Evolutionary conservation across 2,888 invertebrate species (phyloP).

Genomic region (Lapara coniferarum): DNA sequence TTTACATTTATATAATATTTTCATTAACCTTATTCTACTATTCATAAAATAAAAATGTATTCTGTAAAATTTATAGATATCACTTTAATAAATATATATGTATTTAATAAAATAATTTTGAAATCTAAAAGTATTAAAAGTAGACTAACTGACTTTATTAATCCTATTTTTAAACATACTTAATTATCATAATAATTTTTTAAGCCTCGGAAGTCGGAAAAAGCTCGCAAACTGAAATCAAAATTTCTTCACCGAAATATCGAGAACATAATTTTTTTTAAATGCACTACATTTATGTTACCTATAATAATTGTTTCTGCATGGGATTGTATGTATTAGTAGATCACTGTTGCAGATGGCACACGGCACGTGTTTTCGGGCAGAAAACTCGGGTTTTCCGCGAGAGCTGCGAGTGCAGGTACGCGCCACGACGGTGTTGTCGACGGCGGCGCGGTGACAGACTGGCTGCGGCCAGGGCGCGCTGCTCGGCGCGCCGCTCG

Average conservation of each 20-base stretch:
- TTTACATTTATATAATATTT: too few species aligned
- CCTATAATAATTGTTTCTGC: constrained; percentile 2
- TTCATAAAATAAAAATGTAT: too few species aligned
- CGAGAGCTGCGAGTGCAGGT: constrained; percentile 37
- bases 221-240: background rate
- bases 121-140: too few species aligned
- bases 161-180: too few species aligned
- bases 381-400: constrained; percentile 54
- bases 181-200: background rate
- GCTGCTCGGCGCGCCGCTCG: constrained; percentile 40
- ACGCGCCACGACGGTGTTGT: constrained; percentile 39
- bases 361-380: constrained; percentile 63
- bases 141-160: too few species aligned
- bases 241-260: background rate
- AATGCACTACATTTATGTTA: background rate
- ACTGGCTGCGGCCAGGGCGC: constrained; percentile 46
- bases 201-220: background rate
- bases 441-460: constrained; percentile 44
- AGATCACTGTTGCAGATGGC: constrained; percentile 28
- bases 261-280: background rate
- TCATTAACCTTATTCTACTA: too few species aligned
- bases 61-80: too few species aligned
- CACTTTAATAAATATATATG: too few species aligned
- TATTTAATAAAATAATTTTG: too few species aligned
- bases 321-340: constrained; percentile 25